These are phyloP conservation scores for Chymomyza fuscimana DNA, from an alignment of 2,888 invertebrate genomes.

Conservation along the genomic window DNA sequence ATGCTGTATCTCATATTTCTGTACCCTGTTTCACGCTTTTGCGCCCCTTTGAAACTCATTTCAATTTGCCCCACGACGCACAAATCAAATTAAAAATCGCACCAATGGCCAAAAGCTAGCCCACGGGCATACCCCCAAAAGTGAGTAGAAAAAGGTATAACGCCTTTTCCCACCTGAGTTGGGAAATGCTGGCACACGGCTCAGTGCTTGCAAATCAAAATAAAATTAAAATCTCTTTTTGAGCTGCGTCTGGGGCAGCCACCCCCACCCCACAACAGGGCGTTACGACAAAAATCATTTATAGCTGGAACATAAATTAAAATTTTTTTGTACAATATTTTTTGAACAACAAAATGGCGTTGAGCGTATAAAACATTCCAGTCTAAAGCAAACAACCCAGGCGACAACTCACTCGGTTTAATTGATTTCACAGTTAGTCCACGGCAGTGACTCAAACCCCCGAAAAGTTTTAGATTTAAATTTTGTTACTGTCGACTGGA, in stretches of 20 bases:
- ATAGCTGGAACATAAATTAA: conserved; percentile 68
- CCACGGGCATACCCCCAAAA: conserved; percentile 45
- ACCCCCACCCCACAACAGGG: not conserved
- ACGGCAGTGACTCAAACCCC: not conserved
- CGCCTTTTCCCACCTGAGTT: conserved; percentile 1
- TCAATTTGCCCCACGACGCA: conserved; percentile 48
- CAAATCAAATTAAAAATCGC: conserved; percentile 71
- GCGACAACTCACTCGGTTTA: conserved; percentile 57
- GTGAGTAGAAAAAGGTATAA: not conserved
- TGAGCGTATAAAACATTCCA: conserved; percentile 57
- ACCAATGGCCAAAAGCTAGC: conserved; percentile 65
- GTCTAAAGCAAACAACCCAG: conserved; percentile 11
- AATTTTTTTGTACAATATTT: conserved; percentile 35
- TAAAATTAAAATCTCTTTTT: conserved; percentile 52
- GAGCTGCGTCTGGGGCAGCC: conserved; percentile 25
- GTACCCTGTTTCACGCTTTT: not conserved
- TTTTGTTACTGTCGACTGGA: not conserved
- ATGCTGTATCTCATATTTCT: not conserved
- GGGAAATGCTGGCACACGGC: conserved; percentile 58
- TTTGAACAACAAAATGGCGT: conserved; percentile 53
- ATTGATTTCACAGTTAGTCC: conserved; percentile 61
- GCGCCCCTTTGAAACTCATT: conserved; percentile 49
- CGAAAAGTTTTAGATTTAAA: conserved; percentile 8
- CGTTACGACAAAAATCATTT: conserved; percentile 55
- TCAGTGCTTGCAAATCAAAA: conserved; percentile 61